Conservation (phyloP, 2,888 invertebrate species). For the Autographa gamma region DNA sequence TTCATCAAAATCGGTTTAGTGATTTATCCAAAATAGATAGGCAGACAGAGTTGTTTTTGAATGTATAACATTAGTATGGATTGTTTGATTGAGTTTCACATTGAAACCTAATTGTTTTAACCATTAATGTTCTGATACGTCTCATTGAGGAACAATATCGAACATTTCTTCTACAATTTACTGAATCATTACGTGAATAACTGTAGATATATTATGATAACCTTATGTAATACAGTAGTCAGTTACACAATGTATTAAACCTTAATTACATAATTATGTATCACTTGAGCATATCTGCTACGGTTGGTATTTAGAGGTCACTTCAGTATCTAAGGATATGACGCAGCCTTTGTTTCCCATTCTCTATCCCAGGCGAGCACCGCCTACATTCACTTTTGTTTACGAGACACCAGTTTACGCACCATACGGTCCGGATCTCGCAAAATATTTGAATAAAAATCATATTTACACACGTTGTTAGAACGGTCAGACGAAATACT, state of each 20-base stretch:
- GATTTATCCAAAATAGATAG: too few species aligned
- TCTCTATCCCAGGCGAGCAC: constrained; percentile 66
- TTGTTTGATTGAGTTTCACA: constrained; percentile 8
- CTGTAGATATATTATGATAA: constrained; percentile 16
- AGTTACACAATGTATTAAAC: constrained; percentile 39
- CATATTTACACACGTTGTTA: constrained; percentile 47
- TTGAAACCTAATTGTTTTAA: constrained; percentile 35
- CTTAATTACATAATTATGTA: constrained; percentile 50
- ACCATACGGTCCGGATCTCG: constrained; percentile 32
- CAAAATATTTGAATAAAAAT: constrained; percentile 54
- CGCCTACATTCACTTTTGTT: constrained; percentile 87
- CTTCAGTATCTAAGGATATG: constrained; percentile 66
- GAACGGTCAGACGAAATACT: constrained; percentile 45
- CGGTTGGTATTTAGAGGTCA: constrained; percentile 66
- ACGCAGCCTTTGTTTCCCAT: constrained; percentile 74
- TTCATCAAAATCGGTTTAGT: too few species aligned
- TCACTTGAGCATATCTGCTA: constrained; percentile 57
- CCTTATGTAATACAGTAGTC: constrained; percentile 38
- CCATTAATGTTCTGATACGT: constrained; percentile 37
- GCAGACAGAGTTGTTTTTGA: not conserved
- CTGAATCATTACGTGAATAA: constrained; percentile 35
- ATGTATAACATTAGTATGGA: not conserved
- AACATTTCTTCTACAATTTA: constrained; percentile 21
- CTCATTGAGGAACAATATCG: constrained; percentile 22
- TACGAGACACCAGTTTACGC: constrained; percentile 58